Evolutionary conservation across 2,797 vertebrate genomes (phyloP).

Genomic region (Lutjanus campechanus): DNA sequence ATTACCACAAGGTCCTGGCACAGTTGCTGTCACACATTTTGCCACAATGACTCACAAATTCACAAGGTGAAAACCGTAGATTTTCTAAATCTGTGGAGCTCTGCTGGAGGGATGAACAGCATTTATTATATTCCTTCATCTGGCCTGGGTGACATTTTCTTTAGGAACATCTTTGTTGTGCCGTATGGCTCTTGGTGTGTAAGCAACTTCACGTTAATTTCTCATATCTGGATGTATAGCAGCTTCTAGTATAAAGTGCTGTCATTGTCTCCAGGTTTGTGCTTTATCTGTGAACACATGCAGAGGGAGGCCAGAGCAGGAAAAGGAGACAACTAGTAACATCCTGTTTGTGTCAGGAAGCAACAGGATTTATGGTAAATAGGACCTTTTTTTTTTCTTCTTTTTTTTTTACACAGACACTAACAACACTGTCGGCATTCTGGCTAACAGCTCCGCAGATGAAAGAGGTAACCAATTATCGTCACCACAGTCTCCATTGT

Average conservation of each 20-base stretch:
- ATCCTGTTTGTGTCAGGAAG: constrained; percentile 41
- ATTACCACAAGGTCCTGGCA: no score
- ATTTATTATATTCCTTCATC: background rate
- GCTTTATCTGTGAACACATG: constrained; percentile 16
- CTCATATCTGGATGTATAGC: background rate
- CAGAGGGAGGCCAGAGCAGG: constrained; percentile 25
- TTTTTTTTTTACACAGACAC: constrained; percentile 1
- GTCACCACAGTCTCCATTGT: background rate
- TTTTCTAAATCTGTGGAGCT: background rate
- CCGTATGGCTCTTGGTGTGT: background rate
- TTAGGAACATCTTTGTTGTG: background rate
- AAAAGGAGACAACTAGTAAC: constrained; percentile 22
- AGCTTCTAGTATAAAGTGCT: background rate
- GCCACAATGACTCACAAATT: no score
- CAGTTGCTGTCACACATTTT: no score
- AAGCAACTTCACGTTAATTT: background rate
- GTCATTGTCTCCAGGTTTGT: constrained; percentile 5
- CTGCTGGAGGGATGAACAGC: background rate
- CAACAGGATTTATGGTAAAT: constrained; percentile 31
- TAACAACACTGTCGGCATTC: constrained; percentile 4
- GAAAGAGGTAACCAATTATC: background rate
- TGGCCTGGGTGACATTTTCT: background rate
- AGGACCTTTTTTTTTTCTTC: no score
- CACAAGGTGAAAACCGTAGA: background rate
- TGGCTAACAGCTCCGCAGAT: background rate